Percentiles rank a stretch among this genome's conserved stretches.
Evolutionary conservation across 2,888 invertebrate species (phyloP).

Genomic region (Zootermopsis nevadensis): DNA sequence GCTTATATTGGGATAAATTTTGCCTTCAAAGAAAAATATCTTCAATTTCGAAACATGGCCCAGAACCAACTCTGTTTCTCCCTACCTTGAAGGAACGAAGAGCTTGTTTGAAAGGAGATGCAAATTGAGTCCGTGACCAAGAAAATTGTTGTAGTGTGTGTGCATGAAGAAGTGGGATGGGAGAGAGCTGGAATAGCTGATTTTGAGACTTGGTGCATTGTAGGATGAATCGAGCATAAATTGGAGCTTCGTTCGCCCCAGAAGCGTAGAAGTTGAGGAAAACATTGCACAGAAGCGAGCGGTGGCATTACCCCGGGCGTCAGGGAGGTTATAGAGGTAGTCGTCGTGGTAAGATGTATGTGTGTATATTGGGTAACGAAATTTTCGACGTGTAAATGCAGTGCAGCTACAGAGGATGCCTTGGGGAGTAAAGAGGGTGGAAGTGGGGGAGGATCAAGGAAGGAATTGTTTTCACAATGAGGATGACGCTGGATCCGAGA

Average conservation of each 20-base stretch:
- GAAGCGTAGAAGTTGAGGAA: conserved; percentile 36
- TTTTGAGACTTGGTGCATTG: conserved; percentile 35
- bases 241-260: conserved; percentile 12
- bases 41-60: not conserved
- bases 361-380: conserved; percentile 36
- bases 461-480: conserved; percentile 34
- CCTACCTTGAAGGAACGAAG: conserved; percentile 15
- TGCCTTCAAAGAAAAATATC: conserved; percentile 2
- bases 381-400: conserved; percentile 38
- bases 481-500: not conserved
- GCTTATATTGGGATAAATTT: not conserved
- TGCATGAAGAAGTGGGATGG: not conserved
- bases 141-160: conserved; percentile 37
- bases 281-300: conserved; percentile 31
- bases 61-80: not conserved
- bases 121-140: conserved; percentile 43
- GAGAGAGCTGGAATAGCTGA: conserved; percentile 29
- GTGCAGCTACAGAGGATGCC: conserved; percentile 7
- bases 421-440: conserved; percentile 5
- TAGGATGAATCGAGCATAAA: conserved; percentile 41
- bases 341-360: conserved; percentile 23
- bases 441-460: not conserved
- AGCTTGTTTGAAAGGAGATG: conserved; percentile 35
- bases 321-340: not conserved
- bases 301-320: not conserved